Conservation (phyloP, 2,797 vertebrate species). For the Sphenopsis melanotis region DNA sequence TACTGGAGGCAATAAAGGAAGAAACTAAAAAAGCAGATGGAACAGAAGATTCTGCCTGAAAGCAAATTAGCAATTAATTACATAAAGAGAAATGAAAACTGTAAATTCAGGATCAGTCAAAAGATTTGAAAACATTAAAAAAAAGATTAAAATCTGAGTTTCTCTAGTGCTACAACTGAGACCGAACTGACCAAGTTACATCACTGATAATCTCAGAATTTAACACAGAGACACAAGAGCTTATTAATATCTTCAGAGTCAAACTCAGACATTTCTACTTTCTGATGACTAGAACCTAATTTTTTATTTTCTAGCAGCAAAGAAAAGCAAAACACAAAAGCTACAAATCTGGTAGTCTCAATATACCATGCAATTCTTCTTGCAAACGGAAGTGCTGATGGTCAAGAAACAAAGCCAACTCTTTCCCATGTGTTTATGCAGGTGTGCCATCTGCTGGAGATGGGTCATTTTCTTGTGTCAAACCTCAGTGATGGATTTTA, state of each 20-base stretch:
- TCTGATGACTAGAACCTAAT: background rate
- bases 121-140: background rate
- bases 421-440: slow-evolving; percentile 11
- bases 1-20: background rate
- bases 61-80: background rate
- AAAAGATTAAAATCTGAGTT: background rate
- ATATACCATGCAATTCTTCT: background rate
- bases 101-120: background rate
- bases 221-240: background rate
- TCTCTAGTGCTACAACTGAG: background rate
- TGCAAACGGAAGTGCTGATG: background rate
- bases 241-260: background rate
- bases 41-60: background rate
- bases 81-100: background rate
- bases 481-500: background rate
- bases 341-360: background rate
- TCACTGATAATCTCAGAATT: background rate
- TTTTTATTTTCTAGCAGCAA: background rate
- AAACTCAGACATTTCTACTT: background rate
- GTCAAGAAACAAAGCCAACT: background rate
- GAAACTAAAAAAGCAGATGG: background rate
- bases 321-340: background rate
- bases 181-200: background rate
- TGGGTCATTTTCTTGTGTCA: background rate
- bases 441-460: slow-evolving; percentile 64